A percentile compares a stretch with the other conserved stretches of the same genome.
phyloP scores from a whole-genome alignment of 2,888 invertebrate genomes.

The Philonicus albiceps region DNA sequence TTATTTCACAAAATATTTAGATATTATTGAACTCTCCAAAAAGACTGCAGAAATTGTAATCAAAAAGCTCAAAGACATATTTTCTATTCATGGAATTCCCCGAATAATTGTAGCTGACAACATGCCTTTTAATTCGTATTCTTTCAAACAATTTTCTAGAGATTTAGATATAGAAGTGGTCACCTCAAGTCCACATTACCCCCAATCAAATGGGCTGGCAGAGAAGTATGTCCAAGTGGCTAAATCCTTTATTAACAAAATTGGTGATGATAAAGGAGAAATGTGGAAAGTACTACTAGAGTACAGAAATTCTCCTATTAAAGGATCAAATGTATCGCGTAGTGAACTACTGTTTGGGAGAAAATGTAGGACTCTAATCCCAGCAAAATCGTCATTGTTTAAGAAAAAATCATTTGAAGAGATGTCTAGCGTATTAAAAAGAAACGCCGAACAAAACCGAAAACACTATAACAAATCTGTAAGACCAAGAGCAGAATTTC shows the following conservation, averaged over 20 bases:
- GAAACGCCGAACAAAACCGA: too few relatives aligned
- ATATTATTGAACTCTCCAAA: slow-evolving; percentile 17
- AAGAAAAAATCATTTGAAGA: too few relatives aligned
- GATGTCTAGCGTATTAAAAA: too few relatives aligned
- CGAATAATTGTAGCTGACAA: too few relatives aligned
- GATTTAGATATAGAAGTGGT: slow-evolving; percentile 1
- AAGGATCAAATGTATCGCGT: not conserved
- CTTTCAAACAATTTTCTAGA: slow-evolving; percentile 1
- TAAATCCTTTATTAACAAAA: not conserved
- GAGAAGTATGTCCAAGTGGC: slow-evolving; percentile 22
- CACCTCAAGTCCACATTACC: slow-evolving; percentile 32
- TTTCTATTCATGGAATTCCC: slow-evolving; percentile 49
- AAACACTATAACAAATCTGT: too few relatives aligned
- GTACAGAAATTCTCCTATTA: slow-evolving; percentile 26
- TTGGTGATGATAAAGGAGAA: not conserved
- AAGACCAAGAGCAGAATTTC: too few relatives aligned
- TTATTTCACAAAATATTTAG: not conserved
- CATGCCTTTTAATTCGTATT: slow-evolving; percentile 27
- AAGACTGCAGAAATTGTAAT: slow-evolving; percentile 48
- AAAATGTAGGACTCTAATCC: not conserved
- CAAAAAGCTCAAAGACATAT: slow-evolving; percentile 46
- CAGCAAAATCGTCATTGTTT: not conserved
- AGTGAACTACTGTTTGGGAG: not conserved
- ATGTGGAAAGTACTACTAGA: slow-evolving; percentile 20
- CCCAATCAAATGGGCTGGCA: slow-evolving; percentile 30